Evolutionary conservation across 64 coral and sea anemone genomes (phyloP), one percentile per base, ranked within the genome.

Genomic region (Montipora sp.): DNA sequence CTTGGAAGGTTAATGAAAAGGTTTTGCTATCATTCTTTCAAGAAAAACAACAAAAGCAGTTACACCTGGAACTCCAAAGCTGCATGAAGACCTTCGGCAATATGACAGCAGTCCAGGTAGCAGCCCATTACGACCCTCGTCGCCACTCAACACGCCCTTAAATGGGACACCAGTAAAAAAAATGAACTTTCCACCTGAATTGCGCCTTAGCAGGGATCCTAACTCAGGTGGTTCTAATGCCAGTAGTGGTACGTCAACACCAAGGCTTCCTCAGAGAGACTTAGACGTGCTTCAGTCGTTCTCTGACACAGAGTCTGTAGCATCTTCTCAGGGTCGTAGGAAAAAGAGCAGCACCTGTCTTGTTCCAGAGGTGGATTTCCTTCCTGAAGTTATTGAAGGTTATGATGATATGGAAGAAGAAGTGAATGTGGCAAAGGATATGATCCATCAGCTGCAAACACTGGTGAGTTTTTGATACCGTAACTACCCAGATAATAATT

Each of bases 401-500:
- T 95, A 96, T 89, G 92, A 96, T 66, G 89, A 73, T 71, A 92
- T 99, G 92, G 94, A 96, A 24, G 98, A 96, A 15, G 98, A 99
- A 19, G 16, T 91, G 27, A 60, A 21, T 48, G 77, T 66, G 18
- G 91, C 92, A 57, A 96, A 96, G 75, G 74, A 81, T 53, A 87
- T 89, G 46, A 79, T 99, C 13, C 57, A 92, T 58, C 79, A 63
- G 14, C 58, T 99, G 50, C 98, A 99, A 78, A 91, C 89, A 21
- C 48, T 99, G 51, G 98, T 99, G 86, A 77, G 98, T 92, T 75
- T 45, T 43, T 44, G 0, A 8, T 72, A 22, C 65, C 8, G 36
- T 75, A 36, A 20, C 71, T 10, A 11, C 36, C 2, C 36, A 36
- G 36, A 36, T 36, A 36, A 36, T 36, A 36, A 36, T 36, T 36